Evolutionary conservation across 2,888 invertebrate species (phyloP).

Genomic region (Erpobdella octoculata): DNA sequence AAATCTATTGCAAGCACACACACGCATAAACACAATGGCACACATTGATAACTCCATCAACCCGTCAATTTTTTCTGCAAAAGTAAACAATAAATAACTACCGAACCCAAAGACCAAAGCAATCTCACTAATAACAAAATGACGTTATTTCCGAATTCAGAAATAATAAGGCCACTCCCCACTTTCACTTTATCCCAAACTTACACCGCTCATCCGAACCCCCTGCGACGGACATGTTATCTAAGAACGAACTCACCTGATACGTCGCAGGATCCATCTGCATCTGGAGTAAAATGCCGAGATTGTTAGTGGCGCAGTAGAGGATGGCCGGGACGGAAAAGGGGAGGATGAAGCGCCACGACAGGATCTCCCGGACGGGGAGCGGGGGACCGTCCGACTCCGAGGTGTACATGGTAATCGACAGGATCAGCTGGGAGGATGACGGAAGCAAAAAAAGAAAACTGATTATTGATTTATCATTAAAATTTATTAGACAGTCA

Average conservation of each 20-base stretch:
- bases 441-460: neutral
- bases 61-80: too few relatives aligned
- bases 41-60: too few relatives aligned
- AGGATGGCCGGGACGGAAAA: slow-evolving; percentile 49
- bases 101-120: too few relatives aligned
- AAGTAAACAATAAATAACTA: too few relatives aligned
- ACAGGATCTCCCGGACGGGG: neutral
- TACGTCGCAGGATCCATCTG: slow-evolving; percentile 53
- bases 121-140: neutral
- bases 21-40: too few relatives aligned
- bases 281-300: slow-evolving; percentile 49
- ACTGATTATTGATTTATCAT: neutral
- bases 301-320: slow-evolving; percentile 51
- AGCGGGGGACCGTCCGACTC: slow-evolving; percentile 29
- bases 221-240: too few relatives aligned
- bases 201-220: too few relatives aligned
- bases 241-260: slow-evolving; percentile 49
- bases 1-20: too few relatives aligned
- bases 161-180: too few relatives aligned
- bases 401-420: slow-evolving; percentile 36
- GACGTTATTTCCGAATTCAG: neutral
- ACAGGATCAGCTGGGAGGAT: slow-evolving; percentile 38
- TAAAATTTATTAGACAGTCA: too few relatives aligned
- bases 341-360: slow-evolving; percentile 35
- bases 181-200: too few relatives aligned